phyloP scores from a whole-genome alignment of 2,797 vertebrate genomes.

The Decapterus maruadsi region DNA sequence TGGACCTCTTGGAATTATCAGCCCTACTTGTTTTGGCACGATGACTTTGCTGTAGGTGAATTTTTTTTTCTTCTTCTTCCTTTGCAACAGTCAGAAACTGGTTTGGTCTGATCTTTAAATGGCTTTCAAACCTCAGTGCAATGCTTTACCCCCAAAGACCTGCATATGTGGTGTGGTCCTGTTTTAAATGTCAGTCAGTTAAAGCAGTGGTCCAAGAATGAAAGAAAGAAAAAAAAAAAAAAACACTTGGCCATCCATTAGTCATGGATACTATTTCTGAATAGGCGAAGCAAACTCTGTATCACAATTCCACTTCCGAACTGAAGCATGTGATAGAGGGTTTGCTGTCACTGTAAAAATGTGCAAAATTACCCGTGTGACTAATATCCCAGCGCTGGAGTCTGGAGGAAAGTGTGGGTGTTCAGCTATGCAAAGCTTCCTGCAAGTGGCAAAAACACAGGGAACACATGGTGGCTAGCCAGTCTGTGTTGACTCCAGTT shows the following conservation, averaged over 20 bases:
- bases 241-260: conserved; percentile 40
- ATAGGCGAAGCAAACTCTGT: conserved; percentile 26
- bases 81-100: conserved; percentile 77
- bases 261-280: conserved; percentile 14
- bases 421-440: conserved; percentile 74
- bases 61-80: conserved; percentile 38
- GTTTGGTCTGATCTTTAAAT: conserved; percentile 78
- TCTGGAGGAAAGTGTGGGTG: conserved; percentile 75
- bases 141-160: conserved; percentile 43
- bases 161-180: conserved; percentile 21
- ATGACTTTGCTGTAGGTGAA: conserved; percentile 83
- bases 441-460: conserved; percentile 73
- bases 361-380: conserved; percentile 55
- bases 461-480: conserved; percentile 67
- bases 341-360: conserved; percentile 46
- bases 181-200: conserved; percentile 28
- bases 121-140: conserved; percentile 40
- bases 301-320: conserved; percentile 28
- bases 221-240: conserved; percentile 21
- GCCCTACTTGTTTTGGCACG: conserved; percentile 88
- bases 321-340: conserved; percentile 48
- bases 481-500: conserved; percentile 64
- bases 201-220: conserved; percentile 6
- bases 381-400: conserved; percentile 63
- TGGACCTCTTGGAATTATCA: conserved; percentile 86